These are phyloP conservation scores for Eumacrocentrus americanus DNA, from an alignment of 2,888 invertebrate genomes.

Conservation along the genomic window DNA sequence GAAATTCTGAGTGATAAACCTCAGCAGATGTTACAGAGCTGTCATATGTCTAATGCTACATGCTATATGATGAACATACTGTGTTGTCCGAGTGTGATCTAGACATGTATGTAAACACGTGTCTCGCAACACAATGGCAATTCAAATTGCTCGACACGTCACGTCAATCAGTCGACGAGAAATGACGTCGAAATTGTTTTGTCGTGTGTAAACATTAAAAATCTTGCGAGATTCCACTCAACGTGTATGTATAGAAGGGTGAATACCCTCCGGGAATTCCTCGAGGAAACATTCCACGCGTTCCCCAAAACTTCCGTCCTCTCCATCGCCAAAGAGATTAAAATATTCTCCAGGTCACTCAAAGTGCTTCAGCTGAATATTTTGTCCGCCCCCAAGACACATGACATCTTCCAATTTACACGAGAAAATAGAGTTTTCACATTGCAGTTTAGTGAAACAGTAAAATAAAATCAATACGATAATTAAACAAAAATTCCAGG, in stretches of 20 bases:
- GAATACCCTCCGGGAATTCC: not conserved
- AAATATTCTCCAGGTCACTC: not conserved
- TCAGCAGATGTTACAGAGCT: not conserved
- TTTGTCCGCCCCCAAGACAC: not conserved
- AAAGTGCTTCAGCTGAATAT: not conserved
- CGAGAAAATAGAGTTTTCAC: too few species aligned
- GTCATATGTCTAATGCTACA: not conserved
- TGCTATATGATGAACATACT: too few species aligned
- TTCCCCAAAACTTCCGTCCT: not conserved
- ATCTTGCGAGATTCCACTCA: not conserved
- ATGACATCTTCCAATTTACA: too few species aligned
- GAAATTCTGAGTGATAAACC: conserved; percentile 43
- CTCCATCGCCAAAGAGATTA: not conserved
- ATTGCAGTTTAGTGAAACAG: too few species aligned
- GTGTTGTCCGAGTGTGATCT: too few species aligned
- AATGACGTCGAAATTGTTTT: too few species aligned
- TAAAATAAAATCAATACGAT: too few species aligned
- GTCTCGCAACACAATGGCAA: not conserved
- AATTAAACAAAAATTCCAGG: too few species aligned
- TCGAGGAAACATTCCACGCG: not conserved
- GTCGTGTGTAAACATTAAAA: not conserved
- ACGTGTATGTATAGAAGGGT: too few species aligned
- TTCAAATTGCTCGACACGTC: not conserved
- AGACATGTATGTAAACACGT: not conserved
- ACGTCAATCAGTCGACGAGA: not conserved